These are phyloP conservation scores for Lysiphlebus fabarum DNA, from an alignment of 1,140 invertebrate species.

Conservation along the genomic window DNA sequence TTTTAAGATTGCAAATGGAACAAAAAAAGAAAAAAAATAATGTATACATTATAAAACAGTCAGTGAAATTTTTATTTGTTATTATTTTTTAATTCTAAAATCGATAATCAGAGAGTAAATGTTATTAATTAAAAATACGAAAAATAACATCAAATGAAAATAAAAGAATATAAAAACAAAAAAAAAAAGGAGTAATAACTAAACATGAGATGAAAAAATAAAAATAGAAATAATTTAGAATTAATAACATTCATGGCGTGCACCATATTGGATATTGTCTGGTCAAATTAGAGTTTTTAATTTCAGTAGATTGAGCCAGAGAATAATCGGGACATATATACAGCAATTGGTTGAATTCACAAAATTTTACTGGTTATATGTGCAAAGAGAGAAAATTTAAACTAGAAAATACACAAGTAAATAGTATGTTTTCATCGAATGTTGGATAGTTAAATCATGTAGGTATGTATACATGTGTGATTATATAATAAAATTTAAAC, in stretches of 20 bases:
- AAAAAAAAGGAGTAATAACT: slow-evolving; percentile 7
- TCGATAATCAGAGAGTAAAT: too few species aligned
- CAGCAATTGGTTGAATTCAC: slow-evolving; percentile 12
- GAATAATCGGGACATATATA: slow-evolving; percentile 19
- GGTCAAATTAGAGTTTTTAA: slow-evolving; percentile 52
- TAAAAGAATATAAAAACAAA: slow-evolving; percentile 2
- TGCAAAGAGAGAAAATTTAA: slow-evolving; percentile 2
- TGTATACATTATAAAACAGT: too few species aligned
- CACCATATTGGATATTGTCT: slow-evolving; percentile 52
- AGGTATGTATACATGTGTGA: not conserved
- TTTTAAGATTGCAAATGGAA: too few species aligned
- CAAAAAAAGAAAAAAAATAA: too few species aligned
- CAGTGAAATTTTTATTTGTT: too few species aligned
- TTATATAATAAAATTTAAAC: slow-evolving; percentile 7
- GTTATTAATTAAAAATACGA: too few species aligned
- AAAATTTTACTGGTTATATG: slow-evolving; percentile 3
- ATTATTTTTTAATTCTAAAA: too few species aligned
- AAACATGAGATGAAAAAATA: not conserved
- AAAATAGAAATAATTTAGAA: slow-evolving; percentile 26
- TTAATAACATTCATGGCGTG: slow-evolving; percentile 41
- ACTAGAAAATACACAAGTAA: slow-evolving; percentile 13
- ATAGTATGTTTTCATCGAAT: slow-evolving; percentile 6
- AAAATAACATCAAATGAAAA: not conserved
- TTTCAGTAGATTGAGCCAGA: slow-evolving; percentile 42
- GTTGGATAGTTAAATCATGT: slow-evolving; percentile 22